These are phyloP conservation scores for Acanthoscelides obtectus DNA, from an alignment of 2,888 invertebrate genomes.

Conservation along the genomic window DNA sequence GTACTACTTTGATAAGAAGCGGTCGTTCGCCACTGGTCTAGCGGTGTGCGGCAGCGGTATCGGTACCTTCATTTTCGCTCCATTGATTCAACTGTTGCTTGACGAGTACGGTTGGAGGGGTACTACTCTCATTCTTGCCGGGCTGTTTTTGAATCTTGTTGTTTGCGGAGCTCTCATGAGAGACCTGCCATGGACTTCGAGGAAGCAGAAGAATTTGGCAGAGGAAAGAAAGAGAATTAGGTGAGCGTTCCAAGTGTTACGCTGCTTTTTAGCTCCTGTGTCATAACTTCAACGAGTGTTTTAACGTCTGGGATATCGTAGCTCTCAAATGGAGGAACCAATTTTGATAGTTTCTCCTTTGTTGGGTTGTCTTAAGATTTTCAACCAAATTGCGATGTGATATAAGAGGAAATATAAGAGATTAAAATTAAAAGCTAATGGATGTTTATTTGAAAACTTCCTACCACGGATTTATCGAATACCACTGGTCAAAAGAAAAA, in stretches of 20 bases:
- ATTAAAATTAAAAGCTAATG: no score
- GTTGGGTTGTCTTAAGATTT: no score
- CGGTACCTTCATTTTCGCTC: conserved; percentile 83
- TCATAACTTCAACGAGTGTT: no score
- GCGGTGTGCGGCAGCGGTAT: conserved; percentile 86
- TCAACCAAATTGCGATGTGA: no score
- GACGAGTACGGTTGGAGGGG: conserved; percentile 80
- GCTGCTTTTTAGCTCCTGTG: no score
- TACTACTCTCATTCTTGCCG: conserved; percentile 75
- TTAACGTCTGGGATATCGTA: no score
- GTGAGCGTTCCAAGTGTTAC: neutral
- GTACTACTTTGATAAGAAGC: conserved; percentile 80
- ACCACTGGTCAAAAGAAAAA: no score
- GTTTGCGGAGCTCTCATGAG: conserved; percentile 79
- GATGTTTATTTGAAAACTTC: no score
- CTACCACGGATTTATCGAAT: no score
- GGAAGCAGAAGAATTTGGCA: conserved; percentile 58
- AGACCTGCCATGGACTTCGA: conserved; percentile 66
- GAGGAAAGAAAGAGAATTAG: conserved; percentile 57
- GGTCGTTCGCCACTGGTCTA: conserved; percentile 80
- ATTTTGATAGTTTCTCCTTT: no score
- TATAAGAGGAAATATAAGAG: no score
- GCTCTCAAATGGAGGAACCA: no score
- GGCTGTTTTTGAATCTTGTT: conserved; percentile 74
- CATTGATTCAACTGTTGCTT: conserved; percentile 68